Base-by-base conservation (phyloP, 2,797 vertebrate genomes). In the Coregonus ussuriensis region DNA sequence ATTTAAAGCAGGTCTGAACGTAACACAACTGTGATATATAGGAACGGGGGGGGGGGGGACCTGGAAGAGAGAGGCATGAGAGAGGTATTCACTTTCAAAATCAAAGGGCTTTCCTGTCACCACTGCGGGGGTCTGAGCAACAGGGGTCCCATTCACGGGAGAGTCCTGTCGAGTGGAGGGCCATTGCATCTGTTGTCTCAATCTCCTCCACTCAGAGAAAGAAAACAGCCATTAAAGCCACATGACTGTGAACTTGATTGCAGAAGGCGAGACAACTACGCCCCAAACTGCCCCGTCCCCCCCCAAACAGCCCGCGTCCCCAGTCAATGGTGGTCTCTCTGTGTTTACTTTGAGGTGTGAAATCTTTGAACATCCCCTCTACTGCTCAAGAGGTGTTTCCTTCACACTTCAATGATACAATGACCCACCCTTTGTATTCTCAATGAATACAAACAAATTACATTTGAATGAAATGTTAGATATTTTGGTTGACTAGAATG, bases 221-320 rank as follows among this genome's bases (percentile, higher is more conserved):
- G 89, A 93, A 93, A 91, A 93, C 91, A 93, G 87, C 88, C 89
- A 91, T 92, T 91, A 93, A 93, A 91, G 84, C 90, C 91, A 90
- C 91, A 90, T 91, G 93, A 91, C 92, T 93, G 92, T 94, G 94
- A 95, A 94, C 94, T 95, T 95, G 93, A 93, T 92, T 93, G 90
- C 86, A 90, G 89, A 87, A 85, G 88, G 88, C 81, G 89, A 90
- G 90, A 86, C 87, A 91, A 88, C 86, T 85, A 83, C 78, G 83
- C 74, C 73, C 82, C 84, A 67, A 62, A 62, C 7, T n/a, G 18
- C 56, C 56, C 56, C n/a, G 6, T n/a, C 56, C 21, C 15, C 56
- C 56, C 56, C n/a, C 18, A 62, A n/a, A 62, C 18, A 62, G 56
- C 56, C 4, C 1, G 0, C 2, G 2, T 59, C 18, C 18, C n/a